phyloP scores from a whole-genome alignment of 2,113 vertebrate species.

The Onychostruthus taczanowskii region DNA sequence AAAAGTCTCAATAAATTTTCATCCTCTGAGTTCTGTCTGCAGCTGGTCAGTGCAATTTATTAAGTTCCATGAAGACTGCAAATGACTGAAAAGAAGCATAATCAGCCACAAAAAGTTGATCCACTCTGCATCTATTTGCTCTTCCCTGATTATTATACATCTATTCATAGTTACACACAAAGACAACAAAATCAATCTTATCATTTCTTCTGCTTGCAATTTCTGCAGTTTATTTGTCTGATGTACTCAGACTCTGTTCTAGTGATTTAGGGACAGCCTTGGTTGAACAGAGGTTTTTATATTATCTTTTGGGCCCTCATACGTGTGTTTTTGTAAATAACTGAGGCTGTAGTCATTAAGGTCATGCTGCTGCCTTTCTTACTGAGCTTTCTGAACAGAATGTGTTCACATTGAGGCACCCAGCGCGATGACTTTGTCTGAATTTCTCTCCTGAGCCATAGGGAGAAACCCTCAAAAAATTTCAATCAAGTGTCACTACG shows the following conservation, averaged over 20 bases:
- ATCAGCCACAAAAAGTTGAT: not conserved
- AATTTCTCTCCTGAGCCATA: not conserved
- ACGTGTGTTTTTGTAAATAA: not conserved
- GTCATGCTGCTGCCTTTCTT: not conserved
- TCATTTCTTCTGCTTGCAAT: not conserved
- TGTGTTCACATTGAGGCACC: not conserved
- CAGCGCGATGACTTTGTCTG: not conserved
- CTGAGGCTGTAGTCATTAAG: not conserved
- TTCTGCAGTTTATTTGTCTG: not conserved
- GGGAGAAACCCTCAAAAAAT: not conserved
- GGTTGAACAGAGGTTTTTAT: not conserved
- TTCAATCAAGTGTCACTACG: not conserved
- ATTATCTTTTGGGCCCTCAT: not conserved
- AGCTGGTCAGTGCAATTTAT: not conserved
- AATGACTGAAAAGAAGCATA: not conserved
- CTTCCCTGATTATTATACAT: not conserved
- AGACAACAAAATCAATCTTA: not conserved
- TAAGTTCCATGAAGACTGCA: not conserved
- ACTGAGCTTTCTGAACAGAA: not conserved
- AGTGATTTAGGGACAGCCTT: not conserved
- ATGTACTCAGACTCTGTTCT: not conserved
- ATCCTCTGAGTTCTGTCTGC: not conserved
- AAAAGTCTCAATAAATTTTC: not conserved
- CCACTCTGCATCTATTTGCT: not conserved
- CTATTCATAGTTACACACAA: not conserved